Conservation (phyloP, 2,797 vertebrate genomes). For the Sparus aurata region DNA sequence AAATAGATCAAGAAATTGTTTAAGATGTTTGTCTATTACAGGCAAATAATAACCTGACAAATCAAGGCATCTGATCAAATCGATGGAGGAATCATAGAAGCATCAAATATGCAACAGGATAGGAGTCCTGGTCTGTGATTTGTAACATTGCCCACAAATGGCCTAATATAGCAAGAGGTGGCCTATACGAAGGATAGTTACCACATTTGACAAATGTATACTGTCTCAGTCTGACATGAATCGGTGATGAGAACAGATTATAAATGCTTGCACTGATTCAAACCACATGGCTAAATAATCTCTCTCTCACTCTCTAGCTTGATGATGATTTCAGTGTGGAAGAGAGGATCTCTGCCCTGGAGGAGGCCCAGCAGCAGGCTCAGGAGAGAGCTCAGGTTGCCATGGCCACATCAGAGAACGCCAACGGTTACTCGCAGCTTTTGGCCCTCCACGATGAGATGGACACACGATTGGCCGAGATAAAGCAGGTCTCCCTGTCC, state of each 20-base stretch:
- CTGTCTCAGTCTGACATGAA: not conserved
- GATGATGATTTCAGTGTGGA: not conserved
- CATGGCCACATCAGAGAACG: slow-evolving; percentile 21
- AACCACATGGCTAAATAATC: not conserved
- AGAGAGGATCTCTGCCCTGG: slow-evolving; percentile 39
- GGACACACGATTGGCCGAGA: slow-evolving; percentile 12
- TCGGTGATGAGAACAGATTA: not conserved
- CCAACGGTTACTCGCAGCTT: not conserved
- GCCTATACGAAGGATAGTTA: not conserved
- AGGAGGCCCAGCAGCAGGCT: slow-evolving; percentile 39
- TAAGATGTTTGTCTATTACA: not conserved
- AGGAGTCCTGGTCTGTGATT: not conserved
- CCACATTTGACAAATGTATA: not conserved
- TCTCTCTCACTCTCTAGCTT: slow-evolving; percentile 1
- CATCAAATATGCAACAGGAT: not conserved
- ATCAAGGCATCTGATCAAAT: not conserved
- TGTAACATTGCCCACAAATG: not conserved
- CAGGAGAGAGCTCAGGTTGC: slow-evolving; percentile 21
- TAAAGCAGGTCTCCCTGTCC: slow-evolving; percentile 24
- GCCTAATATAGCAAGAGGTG: not conserved
- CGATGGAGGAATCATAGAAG: not conserved
- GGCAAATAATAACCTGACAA: too few species aligned
- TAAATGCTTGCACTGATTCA: not conserved
- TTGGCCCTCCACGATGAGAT: slow-evolving; percentile 5
- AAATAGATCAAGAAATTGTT: not conserved